Percentiles rank a stretch among this genome's conserved stretches.
Conservation (phyloP, 2,888 invertebrate species). For the Aquatica leii region DNA sequence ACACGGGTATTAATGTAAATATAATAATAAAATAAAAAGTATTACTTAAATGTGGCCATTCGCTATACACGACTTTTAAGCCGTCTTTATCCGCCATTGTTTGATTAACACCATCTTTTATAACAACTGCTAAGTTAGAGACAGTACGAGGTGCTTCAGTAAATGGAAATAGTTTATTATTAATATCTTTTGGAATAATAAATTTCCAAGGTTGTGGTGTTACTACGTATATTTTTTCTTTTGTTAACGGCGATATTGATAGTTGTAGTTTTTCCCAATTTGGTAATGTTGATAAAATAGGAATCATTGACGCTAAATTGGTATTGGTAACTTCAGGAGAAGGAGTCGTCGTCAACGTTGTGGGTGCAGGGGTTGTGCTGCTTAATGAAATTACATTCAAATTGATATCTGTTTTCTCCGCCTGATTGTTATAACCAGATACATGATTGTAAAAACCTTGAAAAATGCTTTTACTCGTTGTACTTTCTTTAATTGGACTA, state of each 20-base stretch:
- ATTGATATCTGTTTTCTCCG: slow-evolving; percentile 52
- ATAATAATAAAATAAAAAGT: slow-evolving; percentile 26
- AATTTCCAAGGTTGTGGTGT: slow-evolving; percentile 74
- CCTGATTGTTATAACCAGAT: not conserved
- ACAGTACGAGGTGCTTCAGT: slow-evolving; percentile 58
- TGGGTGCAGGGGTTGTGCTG: not conserved
- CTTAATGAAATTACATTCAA: slow-evolving; percentile 42
- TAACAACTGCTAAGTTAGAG: slow-evolving; percentile 45
- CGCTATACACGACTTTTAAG: slow-evolving; percentile 55
- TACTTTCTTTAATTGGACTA: slow-evolving; percentile 29
- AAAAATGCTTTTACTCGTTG: slow-evolving; percentile 36
- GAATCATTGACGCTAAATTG: slow-evolving; percentile 42
- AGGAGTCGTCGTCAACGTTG: not conserved
- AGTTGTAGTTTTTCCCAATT: slow-evolving; percentile 75
- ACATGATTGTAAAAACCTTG: slow-evolving; percentile 51
- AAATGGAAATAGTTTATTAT: slow-evolving; percentile 47
- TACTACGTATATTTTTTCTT: slow-evolving; percentile 84
- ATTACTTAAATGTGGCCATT: slow-evolving; percentile 63
- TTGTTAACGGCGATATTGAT: slow-evolving; percentile 77
- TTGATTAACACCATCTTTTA: slow-evolving; percentile 31
- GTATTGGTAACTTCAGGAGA: slow-evolving; percentile 30
- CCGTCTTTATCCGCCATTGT: slow-evolving; percentile 20
- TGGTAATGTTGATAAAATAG: slow-evolving; percentile 55
- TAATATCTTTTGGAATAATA: slow-evolving; percentile 55
- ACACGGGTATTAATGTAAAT: not conserved